Percentiles rank a stretch among this genome's conserved stretches.
Evolutionary conservation across 2,113 vertebrate species (phyloP).

Genomic region (Chamaetylas fuelleborni): DNA sequence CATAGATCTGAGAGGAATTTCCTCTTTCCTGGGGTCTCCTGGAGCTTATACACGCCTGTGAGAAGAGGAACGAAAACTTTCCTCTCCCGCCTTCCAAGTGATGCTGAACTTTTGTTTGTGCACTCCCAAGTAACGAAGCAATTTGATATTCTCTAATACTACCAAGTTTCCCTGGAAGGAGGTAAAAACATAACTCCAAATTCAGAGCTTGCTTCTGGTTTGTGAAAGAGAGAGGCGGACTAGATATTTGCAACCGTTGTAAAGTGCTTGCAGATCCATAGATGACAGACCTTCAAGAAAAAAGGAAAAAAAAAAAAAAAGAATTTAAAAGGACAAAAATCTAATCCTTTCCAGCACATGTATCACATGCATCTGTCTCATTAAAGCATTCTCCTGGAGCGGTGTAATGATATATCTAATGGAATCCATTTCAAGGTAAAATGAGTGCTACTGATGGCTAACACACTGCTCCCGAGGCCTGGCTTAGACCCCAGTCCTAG

Average conservation of each 20-base stretch:
- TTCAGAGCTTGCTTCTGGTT: background rate
- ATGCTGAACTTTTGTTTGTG: background rate
- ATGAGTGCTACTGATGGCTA: slow-evolving; percentile 52
- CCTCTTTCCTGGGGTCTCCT: slow-evolving; percentile 23
- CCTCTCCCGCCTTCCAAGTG: background rate
- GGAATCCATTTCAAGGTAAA: slow-evolving; percentile 55
- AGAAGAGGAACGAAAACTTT: background rate
- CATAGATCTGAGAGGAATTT: slow-evolving; percentile 29
- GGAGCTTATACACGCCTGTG: background rate
- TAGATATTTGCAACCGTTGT: background rate
- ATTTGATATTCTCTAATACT: rapidly evolving
- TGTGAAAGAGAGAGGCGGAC: rapidly evolving
- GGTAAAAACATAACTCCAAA: background rate
- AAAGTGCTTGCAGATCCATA: background rate
- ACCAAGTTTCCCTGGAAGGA: background rate
- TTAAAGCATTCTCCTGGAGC: slow-evolving; percentile 70
- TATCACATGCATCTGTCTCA: slow-evolving; percentile 62
- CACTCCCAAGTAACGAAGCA: rapidly evolving
- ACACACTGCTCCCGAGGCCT: slow-evolving; percentile 56
- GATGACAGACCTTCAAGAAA: background rate
- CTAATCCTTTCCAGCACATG: slow-evolving; percentile 65
- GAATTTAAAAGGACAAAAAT: slow-evolving; percentile 53
- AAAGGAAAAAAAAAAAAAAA: rapidly evolving
- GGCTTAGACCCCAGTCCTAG: slow-evolving; percentile 53
- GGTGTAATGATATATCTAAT: slow-evolving; percentile 61